A percentile compares a stretch with the other conserved stretches of the same genome.
Evolutionary conservation across 2,113 vertebrate species (phyloP).

Genomic region (Orthochromis indermauri): DNA sequence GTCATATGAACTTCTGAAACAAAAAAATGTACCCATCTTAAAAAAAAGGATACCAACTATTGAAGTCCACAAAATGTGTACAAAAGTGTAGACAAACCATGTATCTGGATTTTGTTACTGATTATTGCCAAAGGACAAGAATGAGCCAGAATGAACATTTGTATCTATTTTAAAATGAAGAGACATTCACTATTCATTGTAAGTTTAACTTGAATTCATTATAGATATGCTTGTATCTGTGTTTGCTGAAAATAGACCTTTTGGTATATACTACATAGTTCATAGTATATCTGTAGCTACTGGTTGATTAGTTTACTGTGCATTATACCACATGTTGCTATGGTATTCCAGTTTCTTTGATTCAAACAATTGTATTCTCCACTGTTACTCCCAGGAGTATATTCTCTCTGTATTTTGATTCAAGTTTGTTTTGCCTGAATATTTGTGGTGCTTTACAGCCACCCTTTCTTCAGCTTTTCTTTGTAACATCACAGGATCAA

Average conservation of each 20-base stretch:
- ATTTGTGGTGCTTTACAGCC: neutral
- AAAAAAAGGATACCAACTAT: neutral
- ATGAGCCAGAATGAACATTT: neutral
- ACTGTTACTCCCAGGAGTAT: neutral
- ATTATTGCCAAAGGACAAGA: neutral
- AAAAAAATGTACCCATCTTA: neutral
- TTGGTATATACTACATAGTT: neutral
- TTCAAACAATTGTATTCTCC: neutral
- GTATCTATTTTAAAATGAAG: neutral
- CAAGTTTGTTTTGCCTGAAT: neutral
- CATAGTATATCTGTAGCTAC: neutral
- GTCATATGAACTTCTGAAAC: neutral
- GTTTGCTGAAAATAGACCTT: neutral
- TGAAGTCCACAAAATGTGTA: neutral
- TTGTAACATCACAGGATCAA: neutral
- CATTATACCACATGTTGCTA: slow-evolving; percentile 8
- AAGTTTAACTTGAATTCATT: neutral
- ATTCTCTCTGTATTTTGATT: neutral
- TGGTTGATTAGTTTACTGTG: neutral
- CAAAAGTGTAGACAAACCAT: neutral
- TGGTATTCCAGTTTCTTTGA: neutral
- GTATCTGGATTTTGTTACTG: neutral
- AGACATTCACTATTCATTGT: neutral
- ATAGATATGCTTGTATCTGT: neutral
- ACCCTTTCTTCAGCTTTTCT: neutral